Conservation (phyloP, 2,113 vertebrate genomes). For the Enhydra lutris region DNA sequence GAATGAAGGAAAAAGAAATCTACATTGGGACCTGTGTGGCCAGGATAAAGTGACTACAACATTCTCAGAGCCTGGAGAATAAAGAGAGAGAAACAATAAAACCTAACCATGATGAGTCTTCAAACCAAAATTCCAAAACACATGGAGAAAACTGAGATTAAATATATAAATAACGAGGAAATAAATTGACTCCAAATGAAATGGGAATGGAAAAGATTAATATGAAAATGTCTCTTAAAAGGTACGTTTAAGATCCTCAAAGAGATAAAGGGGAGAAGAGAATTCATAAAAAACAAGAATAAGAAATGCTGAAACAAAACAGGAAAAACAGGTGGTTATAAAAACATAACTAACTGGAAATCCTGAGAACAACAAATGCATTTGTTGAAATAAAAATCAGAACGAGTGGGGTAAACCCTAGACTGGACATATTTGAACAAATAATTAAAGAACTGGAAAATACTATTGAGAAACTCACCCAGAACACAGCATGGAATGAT, state of each 20-base stretch:
- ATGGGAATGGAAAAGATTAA: not conserved
- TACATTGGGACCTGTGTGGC: not conserved
- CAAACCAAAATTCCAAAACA: not conserved
- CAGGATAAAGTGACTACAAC: not conserved
- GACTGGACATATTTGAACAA: not conserved
- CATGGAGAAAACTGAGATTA: not conserved
- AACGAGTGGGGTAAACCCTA: not conserved
- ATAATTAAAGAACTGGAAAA: not conserved
- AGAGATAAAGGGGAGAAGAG: not conserved
- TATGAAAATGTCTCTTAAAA: not conserved
- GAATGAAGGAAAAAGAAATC: not conserved
- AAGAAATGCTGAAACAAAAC: not conserved
- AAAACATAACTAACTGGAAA: not conserved
- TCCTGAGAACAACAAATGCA: not conserved
- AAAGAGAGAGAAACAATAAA: not conserved
- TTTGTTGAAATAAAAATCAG: slow-evolving; percentile 1
- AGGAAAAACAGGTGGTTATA: not conserved
- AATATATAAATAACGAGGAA: not conserved
- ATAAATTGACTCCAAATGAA: not conserved
- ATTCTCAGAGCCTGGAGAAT: not conserved
- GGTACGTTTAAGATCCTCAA: not conserved
- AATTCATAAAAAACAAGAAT: not conserved
- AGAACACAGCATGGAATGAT: not conserved
- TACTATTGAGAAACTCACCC: not conserved
- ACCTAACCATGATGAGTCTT: not conserved